Conservation (phyloP, 2,113 vertebrate species). For the Coregonus clupeaformis region DNA sequence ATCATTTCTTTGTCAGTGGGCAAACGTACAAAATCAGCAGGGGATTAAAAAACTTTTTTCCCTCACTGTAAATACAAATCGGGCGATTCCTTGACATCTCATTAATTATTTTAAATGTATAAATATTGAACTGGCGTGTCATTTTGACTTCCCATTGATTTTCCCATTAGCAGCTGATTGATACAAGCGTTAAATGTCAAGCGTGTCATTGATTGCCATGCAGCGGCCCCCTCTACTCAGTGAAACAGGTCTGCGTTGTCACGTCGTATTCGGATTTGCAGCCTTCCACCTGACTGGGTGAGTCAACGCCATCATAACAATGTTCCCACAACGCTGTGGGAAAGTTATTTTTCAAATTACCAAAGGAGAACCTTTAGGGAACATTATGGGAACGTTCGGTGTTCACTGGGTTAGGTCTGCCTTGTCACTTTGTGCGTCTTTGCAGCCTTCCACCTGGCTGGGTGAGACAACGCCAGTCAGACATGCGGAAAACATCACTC, state of each 20-base stretch:
- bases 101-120: conserved; percentile 69
- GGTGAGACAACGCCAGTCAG: not conserved
- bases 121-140: conserved; percentile 68
- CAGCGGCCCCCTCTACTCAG: conserved; percentile 9
- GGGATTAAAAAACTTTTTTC: too few relatives aligned
- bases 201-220: conserved; percentile 56
- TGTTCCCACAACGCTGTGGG: too few relatives aligned
- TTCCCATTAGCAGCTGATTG: conserved; percentile 70
- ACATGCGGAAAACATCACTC: not conserved
- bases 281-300: conserved; percentile 40
- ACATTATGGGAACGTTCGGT: too few relatives aligned
- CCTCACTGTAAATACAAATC: too few relatives aligned
- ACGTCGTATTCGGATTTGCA: conserved; percentile 27
- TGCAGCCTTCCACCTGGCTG: conserved; percentile 43
- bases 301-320: not conserved
- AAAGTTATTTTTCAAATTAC: too few relatives aligned
- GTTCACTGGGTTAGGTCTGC: too few relatives aligned
- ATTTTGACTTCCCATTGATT: conserved; percentile 68
- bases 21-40: too few relatives aligned
- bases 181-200: conserved; percentile 76
- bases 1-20: too few relatives aligned
- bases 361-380: too few relatives aligned
- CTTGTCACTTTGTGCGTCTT: conserved; percentile 36
- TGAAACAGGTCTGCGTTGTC: conserved; percentile 35
- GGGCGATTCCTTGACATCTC: conserved; percentile 11